phyloP scores from a whole-genome alignment of 2,888 invertebrate genomes.

The Byasa hedistus region DNA sequence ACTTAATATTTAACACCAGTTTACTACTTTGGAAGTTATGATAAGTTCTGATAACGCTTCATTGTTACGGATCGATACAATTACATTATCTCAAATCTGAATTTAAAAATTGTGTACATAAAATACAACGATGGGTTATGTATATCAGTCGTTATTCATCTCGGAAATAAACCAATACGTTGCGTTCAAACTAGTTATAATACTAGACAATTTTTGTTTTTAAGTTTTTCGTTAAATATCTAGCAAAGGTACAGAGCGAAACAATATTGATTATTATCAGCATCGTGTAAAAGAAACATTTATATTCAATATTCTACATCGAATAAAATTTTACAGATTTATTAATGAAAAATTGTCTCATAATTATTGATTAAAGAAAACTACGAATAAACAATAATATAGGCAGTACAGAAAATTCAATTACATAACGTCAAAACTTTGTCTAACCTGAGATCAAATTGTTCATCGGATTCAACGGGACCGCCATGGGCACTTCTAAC shows the following conservation, averaged over 20 bases:
- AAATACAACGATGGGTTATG: no score
- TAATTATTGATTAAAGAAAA: background rate
- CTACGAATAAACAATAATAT: constrained; percentile 28
- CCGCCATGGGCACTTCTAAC: constrained; percentile 67
- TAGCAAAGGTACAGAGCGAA: background rate
- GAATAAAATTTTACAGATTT: background rate
- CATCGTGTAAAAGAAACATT: background rate
- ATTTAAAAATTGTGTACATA: no score
- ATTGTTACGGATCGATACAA: no score
- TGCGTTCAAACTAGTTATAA: no score
- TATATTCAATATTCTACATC: background rate
- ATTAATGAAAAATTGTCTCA: background rate
- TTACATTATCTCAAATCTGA: no score
- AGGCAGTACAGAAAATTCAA: constrained; percentile 47
- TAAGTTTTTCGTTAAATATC: no score
- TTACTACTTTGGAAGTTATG: no score
- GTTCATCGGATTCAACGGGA: constrained; percentile 87
- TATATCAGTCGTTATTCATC: no score
- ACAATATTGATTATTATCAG: background rate
- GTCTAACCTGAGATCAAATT: constrained; percentile 87
- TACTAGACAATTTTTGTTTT: no score
- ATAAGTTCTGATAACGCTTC: no score
- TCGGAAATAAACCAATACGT: no score
- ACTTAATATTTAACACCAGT: no score
- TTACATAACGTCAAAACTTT: constrained; percentile 75